phyloP scores from a whole-genome alignment of 2,888 invertebrate species.

The Resseliella maxima region DNA sequence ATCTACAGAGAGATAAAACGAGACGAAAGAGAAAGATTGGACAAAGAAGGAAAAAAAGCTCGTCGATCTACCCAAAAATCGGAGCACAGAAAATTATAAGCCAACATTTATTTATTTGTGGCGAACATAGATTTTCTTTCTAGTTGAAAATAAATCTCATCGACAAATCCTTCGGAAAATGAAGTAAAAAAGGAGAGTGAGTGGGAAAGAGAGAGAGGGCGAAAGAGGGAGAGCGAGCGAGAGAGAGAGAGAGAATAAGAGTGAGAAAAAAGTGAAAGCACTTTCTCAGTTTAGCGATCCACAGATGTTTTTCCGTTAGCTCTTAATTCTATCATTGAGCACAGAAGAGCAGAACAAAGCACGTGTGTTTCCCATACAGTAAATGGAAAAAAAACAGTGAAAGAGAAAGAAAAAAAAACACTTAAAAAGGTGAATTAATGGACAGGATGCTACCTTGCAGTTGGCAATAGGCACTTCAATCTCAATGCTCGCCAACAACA shows the following conservation, averaged over 20 bases:
- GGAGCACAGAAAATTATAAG: slow-evolving; percentile 46
- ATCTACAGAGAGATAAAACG: background rate
- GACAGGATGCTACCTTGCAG: slow-evolving; percentile 2
- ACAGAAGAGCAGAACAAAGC: background rate
- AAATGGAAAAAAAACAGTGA: no score
- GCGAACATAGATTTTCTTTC: slow-evolving; percentile 43
- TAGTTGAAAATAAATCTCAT: slow-evolving; percentile 48
- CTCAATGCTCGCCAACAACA: background rate
- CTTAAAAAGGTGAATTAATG: slow-evolving; percentile 22
- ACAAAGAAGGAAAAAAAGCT: background rate
- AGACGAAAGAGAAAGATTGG: background rate
- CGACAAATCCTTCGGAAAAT: slow-evolving; percentile 34
- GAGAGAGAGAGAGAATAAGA: background rate
- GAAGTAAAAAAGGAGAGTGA: background rate
- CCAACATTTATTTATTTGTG: slow-evolving; percentile 49
- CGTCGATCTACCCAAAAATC: slow-evolving; percentile 17
- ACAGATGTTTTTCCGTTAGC: background rate
- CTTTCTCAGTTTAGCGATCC: slow-evolving; percentile 7
- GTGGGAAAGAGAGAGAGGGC: background rate
- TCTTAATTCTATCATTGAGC: slow-evolving; percentile 33
- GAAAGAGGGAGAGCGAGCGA: background rate
- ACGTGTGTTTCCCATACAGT: background rate
- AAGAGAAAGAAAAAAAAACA: background rate
- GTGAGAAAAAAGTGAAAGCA: slow-evolving; percentile 5
- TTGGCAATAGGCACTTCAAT: slow-evolving; percentile 35